Evolutionary conservation across 2,888 invertebrate species (phyloP).

Genomic region (Thera britannica): DNA sequence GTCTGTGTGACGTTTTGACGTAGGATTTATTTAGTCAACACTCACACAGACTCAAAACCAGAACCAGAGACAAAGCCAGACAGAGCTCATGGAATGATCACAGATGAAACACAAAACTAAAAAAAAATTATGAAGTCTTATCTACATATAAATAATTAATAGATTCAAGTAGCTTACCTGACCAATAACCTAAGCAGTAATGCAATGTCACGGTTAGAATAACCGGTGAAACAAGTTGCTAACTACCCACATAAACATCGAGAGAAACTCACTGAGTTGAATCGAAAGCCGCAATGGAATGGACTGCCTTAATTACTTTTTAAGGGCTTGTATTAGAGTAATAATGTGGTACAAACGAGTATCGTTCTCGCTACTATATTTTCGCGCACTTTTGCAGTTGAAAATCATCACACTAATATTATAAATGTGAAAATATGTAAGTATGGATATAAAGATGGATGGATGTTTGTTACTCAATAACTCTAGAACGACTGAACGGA

Average conservation of each 20-base stretch:
- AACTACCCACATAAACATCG: constrained; percentile 41
- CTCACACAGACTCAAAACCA: too few relatives aligned
- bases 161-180: constrained; percentile 1
- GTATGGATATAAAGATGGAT: too few relatives aligned
- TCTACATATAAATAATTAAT: neutral
- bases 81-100: too few relatives aligned
- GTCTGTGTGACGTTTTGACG: too few relatives aligned
- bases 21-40: too few relatives aligned
- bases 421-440: too few relatives aligned
- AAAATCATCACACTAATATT: too few relatives aligned
- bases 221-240: constrained; percentile 59
- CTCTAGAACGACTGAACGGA: too few relatives aligned
- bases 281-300: constrained; percentile 37
- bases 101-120: too few relatives aligned
- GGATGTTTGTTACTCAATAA: too few relatives aligned
- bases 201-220: constrained; percentile 56
- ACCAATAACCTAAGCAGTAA: constrained; percentile 15
- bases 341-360: neutral
- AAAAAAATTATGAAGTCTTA: too few relatives aligned
- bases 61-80: too few relatives aligned
- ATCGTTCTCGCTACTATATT: neutral
- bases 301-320: constrained; percentile 37
- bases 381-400: neutral
- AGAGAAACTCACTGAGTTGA: constrained; percentile 60
- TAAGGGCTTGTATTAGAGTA: constrained; percentile 25